phyloP scores from a whole-genome alignment of 2,113 vertebrate species.

The Callospermophilus lateralis region DNA sequence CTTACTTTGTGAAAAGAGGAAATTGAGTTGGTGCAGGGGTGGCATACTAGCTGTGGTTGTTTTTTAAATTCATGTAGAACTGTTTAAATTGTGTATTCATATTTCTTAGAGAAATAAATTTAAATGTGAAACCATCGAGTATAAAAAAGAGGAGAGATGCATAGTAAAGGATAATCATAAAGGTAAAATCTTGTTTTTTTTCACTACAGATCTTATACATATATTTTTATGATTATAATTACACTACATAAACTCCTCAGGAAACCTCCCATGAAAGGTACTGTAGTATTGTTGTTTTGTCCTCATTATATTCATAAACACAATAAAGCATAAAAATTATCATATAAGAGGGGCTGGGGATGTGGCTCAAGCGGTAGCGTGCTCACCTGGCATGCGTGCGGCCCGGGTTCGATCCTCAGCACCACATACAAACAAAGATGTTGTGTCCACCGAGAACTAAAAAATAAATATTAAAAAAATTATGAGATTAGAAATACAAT shows the following conservation, averaged over 20 bases:
- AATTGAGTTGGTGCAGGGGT: not conserved
- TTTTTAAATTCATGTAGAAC: not conserved
- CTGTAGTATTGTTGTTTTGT: not conserved
- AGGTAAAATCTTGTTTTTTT: not conserved
- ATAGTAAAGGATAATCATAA: not conserved
- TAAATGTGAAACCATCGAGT: not conserved
- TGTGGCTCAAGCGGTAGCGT: no score
- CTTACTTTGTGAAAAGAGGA: not conserved
- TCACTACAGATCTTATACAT: not conserved
- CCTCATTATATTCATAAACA: not conserved
- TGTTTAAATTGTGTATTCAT: not conserved
- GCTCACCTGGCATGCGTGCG: no score
- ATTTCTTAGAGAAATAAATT: not conserved
- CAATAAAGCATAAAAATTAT: not conserved
- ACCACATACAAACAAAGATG: no score
- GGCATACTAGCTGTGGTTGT: not conserved
- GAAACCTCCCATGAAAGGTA: not conserved
- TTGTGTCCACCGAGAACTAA: no score
- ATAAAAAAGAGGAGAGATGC: not conserved
- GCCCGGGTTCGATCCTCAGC: no score
- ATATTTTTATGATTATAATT: not conserved
- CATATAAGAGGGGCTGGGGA: no score
- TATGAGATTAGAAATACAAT: no score
- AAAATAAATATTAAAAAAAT: no score
- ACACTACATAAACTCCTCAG: not conserved